Conservation (phyloP, 2,888 invertebrate species). For the Stomorhina lunata region DNA sequence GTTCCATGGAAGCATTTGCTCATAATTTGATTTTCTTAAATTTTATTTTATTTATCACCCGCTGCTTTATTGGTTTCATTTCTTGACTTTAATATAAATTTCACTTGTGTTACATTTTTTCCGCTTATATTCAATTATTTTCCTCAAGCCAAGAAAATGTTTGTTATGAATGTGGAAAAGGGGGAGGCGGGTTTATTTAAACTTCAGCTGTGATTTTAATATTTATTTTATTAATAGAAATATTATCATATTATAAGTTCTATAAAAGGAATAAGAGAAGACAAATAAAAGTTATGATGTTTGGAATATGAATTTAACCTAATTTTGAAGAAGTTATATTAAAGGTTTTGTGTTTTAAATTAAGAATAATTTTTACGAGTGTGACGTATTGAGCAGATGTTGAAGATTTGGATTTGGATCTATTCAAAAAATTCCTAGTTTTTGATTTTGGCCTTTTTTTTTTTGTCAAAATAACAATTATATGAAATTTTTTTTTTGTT, state of each 20-base stretch:
- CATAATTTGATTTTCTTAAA: slow-evolving; percentile 48
- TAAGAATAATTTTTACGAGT: too few species aligned
- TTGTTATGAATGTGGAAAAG: neutral
- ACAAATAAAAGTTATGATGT: too few species aligned
- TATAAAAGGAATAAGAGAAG: neutral
- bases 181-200: neutral
- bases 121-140: slow-evolving; percentile 27
- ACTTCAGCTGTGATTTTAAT: slow-evolving; percentile 34
- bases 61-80: slow-evolving; percentile 52
- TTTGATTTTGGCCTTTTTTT: too few species aligned
- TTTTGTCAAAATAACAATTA: neutral
- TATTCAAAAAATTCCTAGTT: too few species aligned
- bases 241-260: slow-evolving; percentile 47
- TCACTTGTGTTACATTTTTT: neutral
- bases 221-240: slow-evolving; percentile 48
- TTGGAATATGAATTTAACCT: too few species aligned
- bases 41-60: slow-evolving; percentile 57
- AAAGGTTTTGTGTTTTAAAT: too few species aligned
- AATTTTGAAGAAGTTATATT: too few species aligned
- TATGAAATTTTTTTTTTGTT: neutral
- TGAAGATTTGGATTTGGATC: too few species aligned
- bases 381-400: too few species aligned
- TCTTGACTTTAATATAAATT: neutral
- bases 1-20: slow-evolving; percentile 25
- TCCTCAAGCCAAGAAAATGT: neutral